phyloP scores from a whole-genome alignment of 2,888 invertebrate genomes.

The Apamea crenata region DNA sequence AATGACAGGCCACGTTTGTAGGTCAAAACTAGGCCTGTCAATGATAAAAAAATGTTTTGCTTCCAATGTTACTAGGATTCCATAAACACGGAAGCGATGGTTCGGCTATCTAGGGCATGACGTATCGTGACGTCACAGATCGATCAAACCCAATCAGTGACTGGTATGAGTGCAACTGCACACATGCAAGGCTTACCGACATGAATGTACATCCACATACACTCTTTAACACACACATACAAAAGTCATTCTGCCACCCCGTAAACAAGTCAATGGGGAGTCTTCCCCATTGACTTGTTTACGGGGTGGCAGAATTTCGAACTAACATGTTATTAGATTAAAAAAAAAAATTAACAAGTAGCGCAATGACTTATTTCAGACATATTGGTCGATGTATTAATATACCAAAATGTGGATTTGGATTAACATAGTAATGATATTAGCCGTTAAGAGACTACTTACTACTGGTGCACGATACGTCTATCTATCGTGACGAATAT shows the following conservation, averaged over 20 bases:
- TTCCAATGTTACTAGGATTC: conserved; percentile 1
- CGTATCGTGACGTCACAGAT: conserved; percentile 24
- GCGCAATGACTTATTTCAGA: neutral
- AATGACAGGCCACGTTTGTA: neutral
- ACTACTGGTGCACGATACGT: neutral
- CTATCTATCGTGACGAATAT: neutral
- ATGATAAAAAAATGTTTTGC: neutral
- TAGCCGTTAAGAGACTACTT: neutral
- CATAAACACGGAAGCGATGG: neutral
- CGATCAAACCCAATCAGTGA: neutral
- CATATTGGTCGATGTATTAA: neutral
- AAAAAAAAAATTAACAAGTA: neutral
- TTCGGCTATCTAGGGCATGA: neutral
- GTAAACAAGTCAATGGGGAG: too few relatives aligned
- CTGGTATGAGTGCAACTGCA: conserved; percentile 5
- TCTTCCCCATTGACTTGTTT: neutral
- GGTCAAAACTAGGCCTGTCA: neutral
- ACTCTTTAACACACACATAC: too few relatives aligned
- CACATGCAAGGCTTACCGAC: neutral
- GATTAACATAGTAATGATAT: neutral
- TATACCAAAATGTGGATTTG: too few relatives aligned
- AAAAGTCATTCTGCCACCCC: too few relatives aligned
- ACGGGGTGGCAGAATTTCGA: neutral
- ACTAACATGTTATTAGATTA: neutral
- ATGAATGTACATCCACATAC: neutral